Conservation (phyloP, 2,113 vertebrate genomes). For the Amphiprion percula region DNA sequence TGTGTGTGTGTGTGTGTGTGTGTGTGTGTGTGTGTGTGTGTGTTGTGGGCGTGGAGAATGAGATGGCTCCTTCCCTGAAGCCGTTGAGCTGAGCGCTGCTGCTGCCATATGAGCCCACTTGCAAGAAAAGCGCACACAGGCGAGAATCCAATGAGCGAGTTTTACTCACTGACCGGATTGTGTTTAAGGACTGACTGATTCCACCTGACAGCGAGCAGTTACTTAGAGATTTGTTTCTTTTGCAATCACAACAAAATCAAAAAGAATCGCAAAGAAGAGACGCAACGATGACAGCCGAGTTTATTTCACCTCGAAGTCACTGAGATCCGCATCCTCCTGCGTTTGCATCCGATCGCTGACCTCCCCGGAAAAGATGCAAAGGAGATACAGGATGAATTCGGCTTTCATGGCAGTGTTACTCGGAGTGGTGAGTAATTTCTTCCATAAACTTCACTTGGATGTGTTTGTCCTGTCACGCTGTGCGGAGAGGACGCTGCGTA, state of each 20-base stretch:
- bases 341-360: constrained; percentile 34
- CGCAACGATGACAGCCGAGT: constrained; percentile 58
- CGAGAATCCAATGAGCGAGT: constrained; percentile 42
- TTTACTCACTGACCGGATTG: constrained; percentile 24
- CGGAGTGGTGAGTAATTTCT: constrained; percentile 77
- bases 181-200: constrained; percentile 21
- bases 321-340: constrained; percentile 57
- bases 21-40: constrained; percentile 16
- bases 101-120: constrained; percentile 55
- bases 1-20: background rate
- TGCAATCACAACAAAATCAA: background rate
- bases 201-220: background rate
- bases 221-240: background rate
- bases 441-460: background rate
- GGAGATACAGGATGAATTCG: constrained; percentile 64
- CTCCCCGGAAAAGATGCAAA: constrained; percentile 37
- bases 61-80: constrained; percentile 51
- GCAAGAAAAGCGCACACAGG: constrained; percentile 34
- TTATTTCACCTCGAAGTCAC: constrained; percentile 29
- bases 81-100: constrained; percentile 41
- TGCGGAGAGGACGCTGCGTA: constrained; percentile 22
- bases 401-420: constrained; percentile 70
- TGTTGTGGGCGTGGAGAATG: constrained; percentile 74
- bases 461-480: background rate
- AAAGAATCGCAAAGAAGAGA: constrained; percentile 18